Evolutionary conservation across 2,888 invertebrate species (phyloP).

Genomic region (Ochropleura plecta): DNA sequence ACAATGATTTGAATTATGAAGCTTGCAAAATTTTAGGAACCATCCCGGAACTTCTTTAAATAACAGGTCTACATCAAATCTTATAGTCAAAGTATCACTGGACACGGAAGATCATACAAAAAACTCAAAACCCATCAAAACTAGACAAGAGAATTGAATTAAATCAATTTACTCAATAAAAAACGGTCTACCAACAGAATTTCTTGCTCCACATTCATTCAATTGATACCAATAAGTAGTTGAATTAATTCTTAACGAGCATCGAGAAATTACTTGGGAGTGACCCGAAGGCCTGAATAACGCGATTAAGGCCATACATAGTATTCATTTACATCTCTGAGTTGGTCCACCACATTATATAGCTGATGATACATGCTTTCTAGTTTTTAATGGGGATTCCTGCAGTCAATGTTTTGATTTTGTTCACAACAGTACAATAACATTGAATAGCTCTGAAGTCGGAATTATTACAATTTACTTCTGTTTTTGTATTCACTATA

Average conservation of each 20-base stretch:
- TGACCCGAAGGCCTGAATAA: constrained; percentile 68
- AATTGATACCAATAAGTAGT: constrained; percentile 77
- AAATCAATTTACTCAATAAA: constrained; percentile 61
- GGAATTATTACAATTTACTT: neutral
- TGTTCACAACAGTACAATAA: neutral
- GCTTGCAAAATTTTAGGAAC: neutral
- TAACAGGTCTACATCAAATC: neutral
- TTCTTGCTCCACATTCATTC: constrained; percentile 73
- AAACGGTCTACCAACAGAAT: constrained; percentile 52
- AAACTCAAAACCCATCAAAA: constrained; percentile 46
- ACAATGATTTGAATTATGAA: neutral
- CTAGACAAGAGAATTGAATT: constrained; percentile 58
- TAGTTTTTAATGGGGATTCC: constrained; percentile 51
- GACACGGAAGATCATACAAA: constrained; percentile 1
- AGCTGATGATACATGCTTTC: constrained; percentile 61
- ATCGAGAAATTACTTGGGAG: constrained; percentile 71
- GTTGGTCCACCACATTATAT: constrained; percentile 55
- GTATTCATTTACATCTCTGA: constrained; percentile 66
- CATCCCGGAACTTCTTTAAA: constrained; percentile 41
- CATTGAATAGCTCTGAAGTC: neutral
- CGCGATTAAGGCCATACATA: constrained; percentile 77
- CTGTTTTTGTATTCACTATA: neutral
- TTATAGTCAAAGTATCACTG: constrained; percentile 21
- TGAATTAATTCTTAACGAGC: constrained; percentile 78
- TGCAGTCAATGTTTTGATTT: constrained; percentile 17